These are phyloP conservation scores for Drosophila formosana DNA, from an alignment of 2,888 invertebrate species.

Conservation along the genomic window DNA sequence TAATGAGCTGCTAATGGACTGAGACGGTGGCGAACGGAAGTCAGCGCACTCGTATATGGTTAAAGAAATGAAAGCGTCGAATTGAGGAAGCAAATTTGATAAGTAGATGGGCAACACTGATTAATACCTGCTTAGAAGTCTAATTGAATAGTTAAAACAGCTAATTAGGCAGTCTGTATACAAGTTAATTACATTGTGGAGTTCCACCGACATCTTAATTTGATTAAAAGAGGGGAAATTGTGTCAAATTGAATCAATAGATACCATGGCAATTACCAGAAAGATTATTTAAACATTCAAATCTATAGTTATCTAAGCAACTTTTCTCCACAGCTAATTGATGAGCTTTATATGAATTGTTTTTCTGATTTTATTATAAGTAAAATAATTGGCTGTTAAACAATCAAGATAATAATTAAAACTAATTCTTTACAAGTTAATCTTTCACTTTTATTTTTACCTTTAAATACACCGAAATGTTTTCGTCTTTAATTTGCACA, in stretches of 20 bases:
- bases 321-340: too few species aligned
- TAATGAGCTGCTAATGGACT: constrained; percentile 63
- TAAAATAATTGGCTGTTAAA: too few species aligned
- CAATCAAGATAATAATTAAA: too few species aligned
- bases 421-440: not conserved
- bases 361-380: too few species aligned
- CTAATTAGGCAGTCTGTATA: constrained; percentile 1
- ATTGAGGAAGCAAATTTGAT: constrained; percentile 52
- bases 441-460: not conserved
- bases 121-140: constrained; percentile 38
- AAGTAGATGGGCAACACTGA: constrained; percentile 51
- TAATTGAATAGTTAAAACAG: constrained; percentile 39
- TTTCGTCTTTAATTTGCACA: not conserved
- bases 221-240: not conserved
- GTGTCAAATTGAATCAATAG: not conserved
- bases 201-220: not conserved
- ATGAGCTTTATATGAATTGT: too few species aligned
- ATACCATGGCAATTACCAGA: not conserved
- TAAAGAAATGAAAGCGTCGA: constrained; percentile 61
- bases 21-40: constrained; percentile 52
- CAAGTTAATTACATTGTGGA: not conserved
- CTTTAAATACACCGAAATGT: not conserved
- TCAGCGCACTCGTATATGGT: constrained; percentile 46
- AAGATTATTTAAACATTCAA: not conserved
- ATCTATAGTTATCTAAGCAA: too few species aligned